Percentiles rank a stretch among this genome's conserved stretches.
phyloP scores from a whole-genome alignment of 1,140 invertebrate species.

The Caenorhabditis elegans region DNA sequence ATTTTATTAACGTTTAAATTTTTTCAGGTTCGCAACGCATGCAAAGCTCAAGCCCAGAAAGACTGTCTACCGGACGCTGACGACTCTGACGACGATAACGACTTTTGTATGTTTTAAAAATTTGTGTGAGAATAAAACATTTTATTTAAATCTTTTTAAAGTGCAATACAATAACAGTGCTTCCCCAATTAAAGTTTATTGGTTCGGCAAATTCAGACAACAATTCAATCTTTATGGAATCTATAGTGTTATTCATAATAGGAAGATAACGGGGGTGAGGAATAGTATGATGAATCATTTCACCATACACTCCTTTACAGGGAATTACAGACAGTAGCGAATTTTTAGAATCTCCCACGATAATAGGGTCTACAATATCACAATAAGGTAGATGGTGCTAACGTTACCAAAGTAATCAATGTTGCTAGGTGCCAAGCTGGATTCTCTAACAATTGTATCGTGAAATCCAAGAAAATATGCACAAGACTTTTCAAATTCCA shows the following conservation, averaged over 20 bases:
- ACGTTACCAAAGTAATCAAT: background rate
- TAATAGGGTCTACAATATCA: background rate
- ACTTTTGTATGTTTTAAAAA: too few species aligned
- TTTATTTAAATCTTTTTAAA: background rate
- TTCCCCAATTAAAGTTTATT: background rate
- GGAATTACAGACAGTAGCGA: background rate
- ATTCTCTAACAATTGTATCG: background rate
- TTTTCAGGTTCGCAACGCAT: too few species aligned
- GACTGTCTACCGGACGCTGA: background rate
- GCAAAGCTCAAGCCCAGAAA: background rate
- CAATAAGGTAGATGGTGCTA: background rate
- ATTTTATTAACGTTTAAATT: too few species aligned
- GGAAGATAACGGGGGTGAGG: background rate
- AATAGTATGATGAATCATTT: background rate
- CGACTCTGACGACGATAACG: background rate
- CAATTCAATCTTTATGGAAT: background rate
- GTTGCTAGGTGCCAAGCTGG: background rate
- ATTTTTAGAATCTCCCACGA: background rate
- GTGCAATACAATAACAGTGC: background rate
- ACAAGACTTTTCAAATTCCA: background rate
- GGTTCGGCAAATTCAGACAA: background rate
- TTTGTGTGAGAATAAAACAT: background rate
- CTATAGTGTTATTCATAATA: background rate
- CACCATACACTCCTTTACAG: background rate
- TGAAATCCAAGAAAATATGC: background rate